Percentiles rank a stretch among this genome's conserved stretches.
These are phyloP conservation scores for Cotesia vestalis DNA, from an alignment of 1,140 invertebrate genomes.

Conservation along the genomic window DNA sequence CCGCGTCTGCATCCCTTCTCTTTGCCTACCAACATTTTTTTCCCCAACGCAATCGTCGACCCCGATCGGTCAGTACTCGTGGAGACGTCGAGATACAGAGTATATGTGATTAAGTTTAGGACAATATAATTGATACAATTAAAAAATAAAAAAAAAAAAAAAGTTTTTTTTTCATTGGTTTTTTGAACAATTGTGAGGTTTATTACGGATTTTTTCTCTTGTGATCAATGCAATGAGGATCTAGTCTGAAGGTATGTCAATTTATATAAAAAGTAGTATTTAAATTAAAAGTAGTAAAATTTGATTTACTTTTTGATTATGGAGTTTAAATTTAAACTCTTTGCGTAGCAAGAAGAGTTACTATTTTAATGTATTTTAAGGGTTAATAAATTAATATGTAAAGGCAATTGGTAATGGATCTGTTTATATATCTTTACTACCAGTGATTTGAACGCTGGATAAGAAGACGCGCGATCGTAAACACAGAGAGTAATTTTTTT, in stretches of 20 bases:
- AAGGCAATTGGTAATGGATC: no score
- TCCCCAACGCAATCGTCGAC: constrained; percentile 12
- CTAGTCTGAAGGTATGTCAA: constrained; percentile 16
- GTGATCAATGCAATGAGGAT: constrained; percentile 25
- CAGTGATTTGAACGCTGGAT: constrained; percentile 26
- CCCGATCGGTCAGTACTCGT: constrained; percentile 26
- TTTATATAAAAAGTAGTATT: neutral
- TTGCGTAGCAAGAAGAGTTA: no score
- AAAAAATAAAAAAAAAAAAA: neutral
- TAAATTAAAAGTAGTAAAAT: no score
- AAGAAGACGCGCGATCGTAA: constrained; percentile 18
- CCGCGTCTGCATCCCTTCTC: constrained; percentile 29
- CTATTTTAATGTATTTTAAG: no score
- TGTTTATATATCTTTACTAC: neutral
- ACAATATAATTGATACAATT: neutral
- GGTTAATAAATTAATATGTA: no score
- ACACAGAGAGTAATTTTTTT: neutral
- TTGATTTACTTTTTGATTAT: no score
- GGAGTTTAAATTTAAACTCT: neutral
- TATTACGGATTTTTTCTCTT: neutral
- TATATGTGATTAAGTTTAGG: constrained; percentile 14
- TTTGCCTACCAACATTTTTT: constrained; percentile 25
- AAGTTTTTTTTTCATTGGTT: neutral
- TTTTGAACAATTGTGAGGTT: neutral
- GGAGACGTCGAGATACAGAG: constrained; percentile 11